A percentile compares a stretch with the other conserved stretches of the same genome.
Evolutionary conservation across 2,888 invertebrate species (phyloP).

Genomic region (Strigamia transsilvanica): DNA sequence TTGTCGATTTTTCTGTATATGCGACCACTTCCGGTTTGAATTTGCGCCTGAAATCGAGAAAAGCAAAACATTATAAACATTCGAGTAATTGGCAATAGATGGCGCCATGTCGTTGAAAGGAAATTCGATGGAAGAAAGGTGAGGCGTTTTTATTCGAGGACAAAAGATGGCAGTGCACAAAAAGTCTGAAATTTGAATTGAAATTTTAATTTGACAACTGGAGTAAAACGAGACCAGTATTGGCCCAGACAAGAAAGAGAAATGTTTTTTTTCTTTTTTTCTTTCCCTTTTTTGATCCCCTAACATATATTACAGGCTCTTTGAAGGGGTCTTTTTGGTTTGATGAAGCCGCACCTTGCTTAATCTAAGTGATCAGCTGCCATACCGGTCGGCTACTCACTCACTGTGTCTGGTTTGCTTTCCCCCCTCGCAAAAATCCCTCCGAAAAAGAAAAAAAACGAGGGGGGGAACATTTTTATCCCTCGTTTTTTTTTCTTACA

Average conservation of each 20-base stretch:
- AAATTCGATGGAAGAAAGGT: neutral
- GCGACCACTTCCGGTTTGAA: too few relatives aligned
- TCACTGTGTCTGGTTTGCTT: constrained; percentile 15
- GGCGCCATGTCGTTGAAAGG: too few relatives aligned
- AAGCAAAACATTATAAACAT: too few relatives aligned
- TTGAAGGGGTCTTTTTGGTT: constrained; percentile 35
- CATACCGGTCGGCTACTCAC: constrained; percentile 23
- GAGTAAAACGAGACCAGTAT: constrained; percentile 23
- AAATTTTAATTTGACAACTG: constrained; percentile 21
- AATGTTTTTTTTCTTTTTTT: neutral
- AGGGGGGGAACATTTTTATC: neutral
- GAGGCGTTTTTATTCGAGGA: neutral
- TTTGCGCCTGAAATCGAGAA: too few relatives aligned
- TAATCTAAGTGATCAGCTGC: constrained; percentile 43
- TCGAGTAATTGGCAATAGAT: too few relatives aligned
- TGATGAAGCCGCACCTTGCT: constrained; percentile 47
- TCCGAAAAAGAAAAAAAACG: constrained; percentile 1
- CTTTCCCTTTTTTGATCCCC: constrained; percentile 18
- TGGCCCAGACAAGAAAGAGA: neutral
- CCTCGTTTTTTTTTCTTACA: neutral
- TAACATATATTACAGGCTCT: neutral
- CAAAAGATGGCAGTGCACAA: constrained; percentile 3
- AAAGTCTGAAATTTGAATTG: constrained; percentile 21
- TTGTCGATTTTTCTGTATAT: too few relatives aligned
- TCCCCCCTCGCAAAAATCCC: constrained; percentile 1